Evolutionary conservation across 1,140 invertebrate species (phyloP).

Genomic region (Ptiloglossa arizonensis): DNA sequence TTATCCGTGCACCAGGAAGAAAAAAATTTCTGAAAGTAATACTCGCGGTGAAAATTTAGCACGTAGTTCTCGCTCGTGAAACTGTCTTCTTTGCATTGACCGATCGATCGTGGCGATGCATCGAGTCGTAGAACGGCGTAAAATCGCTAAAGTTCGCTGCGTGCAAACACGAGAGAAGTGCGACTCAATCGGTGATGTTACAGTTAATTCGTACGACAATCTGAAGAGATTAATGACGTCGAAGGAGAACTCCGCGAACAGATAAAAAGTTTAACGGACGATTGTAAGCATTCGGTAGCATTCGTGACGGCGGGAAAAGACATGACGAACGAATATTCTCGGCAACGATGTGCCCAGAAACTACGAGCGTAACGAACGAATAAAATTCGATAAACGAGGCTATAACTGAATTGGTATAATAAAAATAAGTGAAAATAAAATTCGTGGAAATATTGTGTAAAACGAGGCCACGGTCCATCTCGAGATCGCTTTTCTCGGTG

Average conservation of each 20-base stretch:
- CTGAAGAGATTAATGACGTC: not conserved
- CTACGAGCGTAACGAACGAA: slow-evolving; percentile 33
- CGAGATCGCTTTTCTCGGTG: slow-evolving; percentile 53
- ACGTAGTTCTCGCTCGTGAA: slow-evolving; percentile 35
- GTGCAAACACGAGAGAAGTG: not conserved
- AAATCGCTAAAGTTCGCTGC: slow-evolving; percentile 46
- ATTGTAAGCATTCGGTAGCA: not conserved
- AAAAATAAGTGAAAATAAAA: not conserved
- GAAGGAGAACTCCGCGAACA: not conserved
- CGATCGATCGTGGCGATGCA: slow-evolving; percentile 46
- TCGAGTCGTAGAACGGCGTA: slow-evolving; percentile 41
- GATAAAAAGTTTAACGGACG: not conserved
- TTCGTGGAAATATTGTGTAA: slow-evolving; percentile 19
- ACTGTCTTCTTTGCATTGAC: slow-evolving; percentile 40
- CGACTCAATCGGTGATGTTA: not conserved
- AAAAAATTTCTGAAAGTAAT: slow-evolving; percentile 68
- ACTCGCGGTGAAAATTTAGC: slow-evolving; percentile 3
- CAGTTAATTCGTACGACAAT: not conserved
- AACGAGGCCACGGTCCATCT: slow-evolving; percentile 11
- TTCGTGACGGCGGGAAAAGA: slow-evolving; percentile 39
- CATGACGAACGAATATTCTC: slow-evolving; percentile 22
- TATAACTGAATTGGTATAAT: not conserved
- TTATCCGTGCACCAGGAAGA: slow-evolving; percentile 40
- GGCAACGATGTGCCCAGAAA: not conserved
- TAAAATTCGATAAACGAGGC: slow-evolving; percentile 21